A percentile compares a stretch with the other conserved stretches of the same genome.
phyloP scores from a whole-genome alignment of 2,113 vertebrate genomes.

The Pachypanchax playfairii region DNA sequence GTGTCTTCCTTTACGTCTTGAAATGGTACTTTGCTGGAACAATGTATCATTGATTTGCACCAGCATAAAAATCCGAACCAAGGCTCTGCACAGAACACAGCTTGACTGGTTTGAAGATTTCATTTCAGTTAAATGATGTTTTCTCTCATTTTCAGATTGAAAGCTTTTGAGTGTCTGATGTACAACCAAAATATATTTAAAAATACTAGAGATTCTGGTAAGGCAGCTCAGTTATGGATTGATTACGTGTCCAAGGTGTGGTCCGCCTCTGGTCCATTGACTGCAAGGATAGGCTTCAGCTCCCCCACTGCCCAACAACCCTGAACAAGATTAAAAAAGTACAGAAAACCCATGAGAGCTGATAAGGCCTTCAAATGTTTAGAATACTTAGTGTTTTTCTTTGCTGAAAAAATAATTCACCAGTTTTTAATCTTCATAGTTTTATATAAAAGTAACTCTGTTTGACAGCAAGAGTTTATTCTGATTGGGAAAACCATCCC shows the following conservation, averaged over 20 bases:
- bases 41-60: too few relatives aligned
- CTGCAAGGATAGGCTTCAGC: too few relatives aligned
- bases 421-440: not conserved
- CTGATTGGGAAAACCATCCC: slow-evolving; percentile 37
- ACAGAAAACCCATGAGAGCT: too few relatives aligned
- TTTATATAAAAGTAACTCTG: not conserved
- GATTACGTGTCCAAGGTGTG: too few relatives aligned
- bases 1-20: not conserved
- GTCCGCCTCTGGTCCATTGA: too few relatives aligned
- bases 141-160: slow-evolving; percentile 5
- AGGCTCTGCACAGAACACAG: slow-evolving; percentile 34
- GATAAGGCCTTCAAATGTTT: too few relatives aligned
- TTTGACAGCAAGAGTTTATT: slow-evolving; percentile 8
- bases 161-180: not conserved
- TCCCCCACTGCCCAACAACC: too few relatives aligned
- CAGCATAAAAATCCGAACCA: slow-evolving; percentile 28
- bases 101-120: slow-evolving; percentile 31
- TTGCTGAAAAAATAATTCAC: not conserved
- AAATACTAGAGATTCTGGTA: too few relatives aligned
- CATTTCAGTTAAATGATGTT: slow-evolving; percentile 39
- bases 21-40: not conserved
- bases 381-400: not conserved
- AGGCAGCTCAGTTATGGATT: too few relatives aligned
- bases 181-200: not conserved
- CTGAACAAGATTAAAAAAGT: too few relatives aligned